Percentiles rank a stretch among this genome's conserved stretches.
Evolutionary conservation across 1,140 invertebrate species (phyloP).

Genomic region (Danaus melanippus): DNA sequence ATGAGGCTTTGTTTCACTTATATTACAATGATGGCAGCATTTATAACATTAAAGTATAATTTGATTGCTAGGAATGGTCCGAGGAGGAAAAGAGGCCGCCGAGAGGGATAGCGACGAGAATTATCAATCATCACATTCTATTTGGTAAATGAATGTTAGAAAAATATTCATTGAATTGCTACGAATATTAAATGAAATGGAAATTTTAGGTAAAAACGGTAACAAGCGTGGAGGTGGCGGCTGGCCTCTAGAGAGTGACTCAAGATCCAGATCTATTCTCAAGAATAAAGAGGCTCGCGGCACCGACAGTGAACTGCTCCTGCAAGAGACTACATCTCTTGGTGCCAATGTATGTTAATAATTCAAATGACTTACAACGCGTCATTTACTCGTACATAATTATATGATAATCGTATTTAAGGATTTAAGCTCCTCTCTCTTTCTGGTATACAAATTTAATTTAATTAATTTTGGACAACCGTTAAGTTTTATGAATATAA

Average conservation of each 20-base stretch:
- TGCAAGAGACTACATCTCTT: conserved; percentile 63
- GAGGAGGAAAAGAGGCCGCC: conserved; percentile 68
- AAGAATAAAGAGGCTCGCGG: conserved; percentile 69
- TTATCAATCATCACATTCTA: conserved; percentile 71
- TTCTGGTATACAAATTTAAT: too few species aligned
- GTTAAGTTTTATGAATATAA: too few species aligned
- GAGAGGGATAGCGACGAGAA: conserved; percentile 70
- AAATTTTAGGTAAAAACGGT: conserved; percentile 61
- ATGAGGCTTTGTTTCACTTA: neutral
- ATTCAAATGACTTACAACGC: too few species aligned
- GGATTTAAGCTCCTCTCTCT: too few species aligned
- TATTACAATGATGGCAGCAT: neutral
- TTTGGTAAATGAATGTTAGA: conserved; percentile 44
- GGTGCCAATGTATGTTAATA: conserved; percentile 56
- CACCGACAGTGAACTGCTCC: conserved; percentile 69
- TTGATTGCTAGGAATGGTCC: conserved; percentile 56
- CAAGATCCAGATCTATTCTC: conserved; percentile 64
- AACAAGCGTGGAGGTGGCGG: conserved; percentile 56
- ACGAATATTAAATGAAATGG: neutral
- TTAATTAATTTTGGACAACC: too few species aligned
- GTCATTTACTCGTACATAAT: too few species aligned
- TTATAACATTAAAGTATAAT: conserved; percentile 4
- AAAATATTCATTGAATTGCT: neutral
- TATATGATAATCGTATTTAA: too few species aligned
- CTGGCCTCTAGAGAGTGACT: conserved; percentile 60